These are phyloP conservation scores for Micrasema minimum DNA, from an alignment of 1,140 invertebrate species.

Conservation along the genomic window DNA sequence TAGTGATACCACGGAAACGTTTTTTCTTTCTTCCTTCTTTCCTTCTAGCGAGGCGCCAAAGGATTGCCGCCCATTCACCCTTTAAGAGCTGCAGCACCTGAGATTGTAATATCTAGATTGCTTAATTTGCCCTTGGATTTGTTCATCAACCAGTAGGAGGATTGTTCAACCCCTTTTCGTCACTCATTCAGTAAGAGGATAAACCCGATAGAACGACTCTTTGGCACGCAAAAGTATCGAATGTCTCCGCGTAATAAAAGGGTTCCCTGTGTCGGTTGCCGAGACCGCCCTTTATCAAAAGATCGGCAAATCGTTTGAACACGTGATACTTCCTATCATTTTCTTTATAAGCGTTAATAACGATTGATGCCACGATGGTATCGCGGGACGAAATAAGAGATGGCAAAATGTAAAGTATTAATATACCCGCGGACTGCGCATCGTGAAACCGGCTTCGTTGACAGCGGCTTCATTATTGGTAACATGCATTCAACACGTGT, in stretches of 20 bases:
- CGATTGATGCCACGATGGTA: conserved; percentile 43
- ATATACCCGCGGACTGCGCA: not conserved
- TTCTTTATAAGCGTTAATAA: conserved; percentile 43
- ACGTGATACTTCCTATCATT: conserved; percentile 53
- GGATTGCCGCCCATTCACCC: conserved; percentile 48
- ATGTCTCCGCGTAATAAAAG: conserved; percentile 39
- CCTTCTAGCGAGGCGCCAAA: conserved; percentile 46
- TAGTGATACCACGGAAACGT: conserved; percentile 41
- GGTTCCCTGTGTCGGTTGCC: conserved; percentile 34
- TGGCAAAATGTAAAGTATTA: not conserved
- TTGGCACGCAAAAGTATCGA: conserved; percentile 52
- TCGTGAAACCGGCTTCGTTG: conserved; percentile 3
- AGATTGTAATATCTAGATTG: conserved; percentile 10
- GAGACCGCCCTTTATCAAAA: conserved; percentile 46
- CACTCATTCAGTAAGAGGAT: conserved; percentile 44
- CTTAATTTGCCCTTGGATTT: conserved; percentile 36
- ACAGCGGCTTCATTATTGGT: conserved; percentile 16
- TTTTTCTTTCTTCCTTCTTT: too few species aligned
- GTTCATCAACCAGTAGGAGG: conserved; percentile 14
- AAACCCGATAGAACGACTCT: conserved; percentile 37
- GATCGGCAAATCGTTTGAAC: conserved; percentile 50
- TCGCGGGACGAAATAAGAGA: not conserved
- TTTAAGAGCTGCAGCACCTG: conserved; percentile 27
- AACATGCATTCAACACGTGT: too few species aligned
- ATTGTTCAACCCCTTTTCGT: conserved; percentile 44